These are phyloP conservation scores for Mnemiopsis leidyi DNA, from an alignment of 37 sponge, comb jelly and placozoan species.

Conservation along the genomic window DNA sequence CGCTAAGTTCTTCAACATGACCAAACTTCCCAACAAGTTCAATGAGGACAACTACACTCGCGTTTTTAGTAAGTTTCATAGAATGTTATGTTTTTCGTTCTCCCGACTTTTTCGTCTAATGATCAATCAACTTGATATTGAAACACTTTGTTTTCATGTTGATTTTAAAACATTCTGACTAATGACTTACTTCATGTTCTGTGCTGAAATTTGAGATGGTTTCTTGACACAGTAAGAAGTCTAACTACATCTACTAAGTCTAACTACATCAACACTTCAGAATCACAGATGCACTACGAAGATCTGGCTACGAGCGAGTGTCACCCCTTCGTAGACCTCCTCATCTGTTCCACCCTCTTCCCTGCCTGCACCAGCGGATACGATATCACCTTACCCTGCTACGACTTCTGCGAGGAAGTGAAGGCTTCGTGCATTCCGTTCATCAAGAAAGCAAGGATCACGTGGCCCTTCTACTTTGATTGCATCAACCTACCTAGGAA, in stretches of 20 bases:
- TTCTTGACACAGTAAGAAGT: no score
- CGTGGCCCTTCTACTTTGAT: slow-evolving; percentile 25
- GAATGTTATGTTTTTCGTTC: background rate
- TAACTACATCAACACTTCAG: background rate
- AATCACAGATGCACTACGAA: background rate
- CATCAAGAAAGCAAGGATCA: background rate
- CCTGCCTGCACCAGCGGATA: slow-evolving; percentile 7
- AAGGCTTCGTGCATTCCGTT: background rate
- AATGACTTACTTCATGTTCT: no score
- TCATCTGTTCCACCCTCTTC: slow-evolving; percentile 35
- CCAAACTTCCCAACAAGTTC: slow-evolving; percentile 50
- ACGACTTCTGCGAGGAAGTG: slow-evolving; percentile 9
- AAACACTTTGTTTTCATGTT: no score
- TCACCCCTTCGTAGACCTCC: slow-evolving; percentile 36
- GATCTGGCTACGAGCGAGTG: slow-evolving; percentile 30
- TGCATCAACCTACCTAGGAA: background rate
- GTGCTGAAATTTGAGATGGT: no score
- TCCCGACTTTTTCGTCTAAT: no score
- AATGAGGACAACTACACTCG: background rate
- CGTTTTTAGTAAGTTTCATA: background rate
- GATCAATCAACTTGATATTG: no score
- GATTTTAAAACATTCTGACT: no score
- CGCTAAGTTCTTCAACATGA: slow-evolving; percentile 10
- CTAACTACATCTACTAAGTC: no score
- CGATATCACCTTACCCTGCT: slow-evolving; percentile 37